Base-by-base conservation (phyloP, 1,140 invertebrate species). In the Calliopsis andreniformis region DNA sequence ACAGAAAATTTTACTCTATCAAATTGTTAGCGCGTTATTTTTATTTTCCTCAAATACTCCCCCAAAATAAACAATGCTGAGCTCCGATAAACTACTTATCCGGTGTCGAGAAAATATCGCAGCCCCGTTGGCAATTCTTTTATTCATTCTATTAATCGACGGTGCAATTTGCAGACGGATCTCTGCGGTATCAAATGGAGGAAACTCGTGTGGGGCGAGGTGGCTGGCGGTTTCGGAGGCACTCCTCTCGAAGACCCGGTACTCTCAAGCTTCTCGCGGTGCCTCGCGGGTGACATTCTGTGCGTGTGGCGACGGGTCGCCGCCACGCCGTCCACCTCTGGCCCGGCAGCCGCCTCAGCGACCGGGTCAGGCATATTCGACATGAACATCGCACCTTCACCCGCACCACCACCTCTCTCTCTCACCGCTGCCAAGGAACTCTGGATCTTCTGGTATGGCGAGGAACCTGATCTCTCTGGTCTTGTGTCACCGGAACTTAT, bases 401-500 rank as follows among this genome's bases (percentile, higher is more conserved):
- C 93, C 66, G 93, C 94, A 49, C 93, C 93, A 39, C 92, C 93
- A 42, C 96, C 96, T 69, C 94, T 96, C 79, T 96, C 95, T 76
- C 93, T 97, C 55, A 94, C 94, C 86, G 95, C 95, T 78, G 95
- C 96, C 90, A 99, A 99, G 93, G 98, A 99, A 92, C 94, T 99
- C 18, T 99, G 98, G 98, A 97, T 99, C 88, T 99, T 99, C 93
- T 99, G 98, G 98, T 99, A 99, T 93, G 98, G 98, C 86, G 97
- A 99, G 91, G 97, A 99, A 92, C 98, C 98, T 35, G 97, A 98
- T 91, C 94, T 98, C 62, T 95, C 94, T 88, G 96, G 96, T 84
- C 93, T 97, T 70, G 95, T 97, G 73, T 95, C 96, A 59, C 95
- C 95, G 4, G 96, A 97, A 91, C 94, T 97, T 68, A 94, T 96